Conservation (phyloP, 2,888 invertebrate species). For the Caenorhabditis panamensis region DNA sequence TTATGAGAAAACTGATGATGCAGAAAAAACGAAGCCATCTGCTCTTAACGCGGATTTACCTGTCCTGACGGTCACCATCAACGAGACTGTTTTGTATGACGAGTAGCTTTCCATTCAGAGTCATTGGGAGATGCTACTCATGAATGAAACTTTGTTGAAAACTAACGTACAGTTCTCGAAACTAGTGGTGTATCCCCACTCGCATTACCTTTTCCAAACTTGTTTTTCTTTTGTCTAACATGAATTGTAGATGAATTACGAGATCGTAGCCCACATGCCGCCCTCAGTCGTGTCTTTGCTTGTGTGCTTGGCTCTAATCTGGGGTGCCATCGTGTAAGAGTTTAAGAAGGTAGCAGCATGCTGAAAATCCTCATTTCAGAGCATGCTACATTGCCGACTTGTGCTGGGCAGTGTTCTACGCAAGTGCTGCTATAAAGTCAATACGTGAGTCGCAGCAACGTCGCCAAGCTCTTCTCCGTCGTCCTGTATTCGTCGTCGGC, state of each 20-base stretch:
- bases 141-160: background rate
- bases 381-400: constrained; percentile 32
- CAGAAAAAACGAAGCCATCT: background rate
- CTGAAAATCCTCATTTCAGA: constrained; percentile 7
- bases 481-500: constrained; percentile 13
- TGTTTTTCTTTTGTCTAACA: background rate
- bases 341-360: background rate
- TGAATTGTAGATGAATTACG: constrained; percentile 9
- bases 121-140: background rate
- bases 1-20: too few relatives aligned
- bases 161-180: too few relatives aligned
- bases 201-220: too few relatives aligned
- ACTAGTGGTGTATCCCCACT: too few relatives aligned
- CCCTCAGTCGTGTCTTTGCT: constrained; percentile 9
- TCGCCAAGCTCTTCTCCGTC: background rate
- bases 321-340: constrained; percentile 26
- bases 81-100: background rate
- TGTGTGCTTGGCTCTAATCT: constrained; percentile 14
- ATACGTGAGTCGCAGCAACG: background rate
- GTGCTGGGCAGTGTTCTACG: constrained; percentile 27
- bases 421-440: background rate
- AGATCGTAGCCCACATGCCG: constrained; percentile 3
- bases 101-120: background rate
- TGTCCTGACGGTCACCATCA: background rate
- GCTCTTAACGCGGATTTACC: background rate